A percentile compares a stretch with the other conserved stretches of the same genome.
Conservation (phyloP, 2,113 vertebrate species). For the Miniopterus natalensis region DNA sequence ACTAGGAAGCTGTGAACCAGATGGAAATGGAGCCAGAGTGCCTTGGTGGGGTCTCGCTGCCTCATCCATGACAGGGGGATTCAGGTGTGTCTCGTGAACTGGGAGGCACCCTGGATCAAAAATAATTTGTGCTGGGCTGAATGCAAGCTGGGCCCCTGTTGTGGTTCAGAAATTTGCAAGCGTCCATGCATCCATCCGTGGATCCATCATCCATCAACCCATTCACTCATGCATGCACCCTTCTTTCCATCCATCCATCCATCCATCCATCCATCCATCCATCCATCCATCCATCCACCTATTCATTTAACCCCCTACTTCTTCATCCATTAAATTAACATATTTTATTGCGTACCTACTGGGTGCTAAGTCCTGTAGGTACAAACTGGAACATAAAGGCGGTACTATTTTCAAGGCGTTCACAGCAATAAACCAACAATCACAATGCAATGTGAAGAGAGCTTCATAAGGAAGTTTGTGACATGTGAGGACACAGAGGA, state of each 20-base stretch:
- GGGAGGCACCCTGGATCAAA: not conserved
- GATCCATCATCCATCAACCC: not conserved
- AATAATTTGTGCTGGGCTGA: not conserved
- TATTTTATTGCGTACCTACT: not conserved
- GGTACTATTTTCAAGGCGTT: not conserved
- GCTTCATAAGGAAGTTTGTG: not conserved
- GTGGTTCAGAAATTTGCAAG: not conserved
- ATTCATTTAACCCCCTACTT: not conserved
- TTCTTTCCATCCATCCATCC: not conserved
- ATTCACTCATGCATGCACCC: no score
- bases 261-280: not conserved
- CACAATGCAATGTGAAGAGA: not conserved
- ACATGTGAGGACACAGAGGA: not conserved
- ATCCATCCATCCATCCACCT: no score
- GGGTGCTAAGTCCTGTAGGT: not conserved
- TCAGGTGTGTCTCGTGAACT: not conserved
- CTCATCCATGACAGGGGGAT: not conserved
- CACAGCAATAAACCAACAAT: not conserved
- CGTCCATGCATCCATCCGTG: not conserved
- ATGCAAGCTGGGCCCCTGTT: not conserved
- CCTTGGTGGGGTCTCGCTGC: not conserved
- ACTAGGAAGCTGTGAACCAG: not conserved
- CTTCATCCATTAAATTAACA: not conserved
- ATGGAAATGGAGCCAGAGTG: not conserved
- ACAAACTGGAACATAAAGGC: not conserved